phyloP scores from a whole-genome alignment of 2,113 vertebrate genomes.

The Gavialis gangeticus region DNA sequence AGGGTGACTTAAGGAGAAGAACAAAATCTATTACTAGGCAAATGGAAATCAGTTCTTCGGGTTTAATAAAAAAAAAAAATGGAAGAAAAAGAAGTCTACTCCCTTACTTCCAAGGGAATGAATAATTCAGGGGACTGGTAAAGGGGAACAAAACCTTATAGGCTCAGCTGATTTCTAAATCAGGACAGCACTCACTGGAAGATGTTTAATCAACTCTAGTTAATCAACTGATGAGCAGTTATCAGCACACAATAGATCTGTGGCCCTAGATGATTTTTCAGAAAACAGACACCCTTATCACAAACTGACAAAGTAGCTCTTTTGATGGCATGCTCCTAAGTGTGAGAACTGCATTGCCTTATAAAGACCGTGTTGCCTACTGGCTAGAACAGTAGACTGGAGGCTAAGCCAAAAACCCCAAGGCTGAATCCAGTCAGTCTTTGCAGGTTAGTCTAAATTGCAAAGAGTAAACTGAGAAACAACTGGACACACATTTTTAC shows the following conservation, averaged over 20 bases:
- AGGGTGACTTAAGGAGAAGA: slow-evolving; percentile 66
- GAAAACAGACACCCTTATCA: background rate
- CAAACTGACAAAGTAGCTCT: background rate
- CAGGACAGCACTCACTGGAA: background rate
- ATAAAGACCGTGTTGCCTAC: background rate
- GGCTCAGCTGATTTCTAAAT: background rate
- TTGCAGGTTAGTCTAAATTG: too few species aligned
- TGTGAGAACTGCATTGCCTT: background rate
- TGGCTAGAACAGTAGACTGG: background rate
- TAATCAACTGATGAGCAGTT: background rate
- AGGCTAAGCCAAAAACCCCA: too few species aligned
- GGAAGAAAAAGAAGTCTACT: background rate
- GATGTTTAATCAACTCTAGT: background rate
- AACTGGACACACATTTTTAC: too few species aligned
- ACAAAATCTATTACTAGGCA: slow-evolving; percentile 32
- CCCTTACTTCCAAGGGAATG: background rate
- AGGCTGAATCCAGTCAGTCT: too few species aligned
- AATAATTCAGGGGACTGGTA: background rate
- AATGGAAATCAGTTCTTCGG: slow-evolving; percentile 20
- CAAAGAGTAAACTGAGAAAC: too few species aligned
- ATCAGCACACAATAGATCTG: background rate
- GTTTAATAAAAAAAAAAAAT: slow-evolving; percentile 21
- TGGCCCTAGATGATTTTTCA: background rate
- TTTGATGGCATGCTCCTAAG: background rate
- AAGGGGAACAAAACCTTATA: background rate